phyloP scores from a whole-genome alignment of 2,888 invertebrate species.

The Hyles lineata region DNA sequence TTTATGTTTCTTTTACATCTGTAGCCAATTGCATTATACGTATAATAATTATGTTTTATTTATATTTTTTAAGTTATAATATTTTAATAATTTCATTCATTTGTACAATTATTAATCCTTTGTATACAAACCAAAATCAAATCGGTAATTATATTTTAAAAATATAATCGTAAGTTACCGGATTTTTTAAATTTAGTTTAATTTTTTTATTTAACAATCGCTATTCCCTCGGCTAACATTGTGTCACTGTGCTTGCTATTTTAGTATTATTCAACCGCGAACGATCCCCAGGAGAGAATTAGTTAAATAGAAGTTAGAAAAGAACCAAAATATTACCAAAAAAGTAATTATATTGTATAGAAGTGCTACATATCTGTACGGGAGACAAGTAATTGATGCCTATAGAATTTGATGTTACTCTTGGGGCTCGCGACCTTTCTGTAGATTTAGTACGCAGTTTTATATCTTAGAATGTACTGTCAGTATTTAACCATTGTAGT shows the following conservation, averaged over 20 bases:
- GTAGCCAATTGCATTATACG: not conserved
- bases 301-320: constrained; percentile 29
- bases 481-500: constrained; percentile 13
- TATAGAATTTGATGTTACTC: not conserved
- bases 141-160: not conserved
- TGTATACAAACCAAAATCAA: not conserved
- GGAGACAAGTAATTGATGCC: not conserved
- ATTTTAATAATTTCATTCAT: not conserved
- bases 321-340: constrained; percentile 24
- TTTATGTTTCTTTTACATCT: not conserved
- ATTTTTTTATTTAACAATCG: not conserved
- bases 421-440: constrained; percentile 7
- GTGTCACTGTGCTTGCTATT: not conserved
- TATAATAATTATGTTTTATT: not conserved
- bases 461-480: not conserved
- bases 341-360: constrained; percentile 3
- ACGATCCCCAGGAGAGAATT: not conserved
- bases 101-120: not conserved
- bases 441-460: not conserved
- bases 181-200: not conserved
- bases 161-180: not conserved
- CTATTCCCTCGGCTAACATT: not conserved
- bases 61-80: not conserved
- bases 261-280: not conserved
- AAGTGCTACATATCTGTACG: constrained; percentile 19